A percentile compares a stretch with the other conserved stretches of the same genome.
These are phyloP conservation scores for Herminia tarsipennalis DNA, from an alignment of 2,888 invertebrate species.

Conservation along the genomic window DNA sequence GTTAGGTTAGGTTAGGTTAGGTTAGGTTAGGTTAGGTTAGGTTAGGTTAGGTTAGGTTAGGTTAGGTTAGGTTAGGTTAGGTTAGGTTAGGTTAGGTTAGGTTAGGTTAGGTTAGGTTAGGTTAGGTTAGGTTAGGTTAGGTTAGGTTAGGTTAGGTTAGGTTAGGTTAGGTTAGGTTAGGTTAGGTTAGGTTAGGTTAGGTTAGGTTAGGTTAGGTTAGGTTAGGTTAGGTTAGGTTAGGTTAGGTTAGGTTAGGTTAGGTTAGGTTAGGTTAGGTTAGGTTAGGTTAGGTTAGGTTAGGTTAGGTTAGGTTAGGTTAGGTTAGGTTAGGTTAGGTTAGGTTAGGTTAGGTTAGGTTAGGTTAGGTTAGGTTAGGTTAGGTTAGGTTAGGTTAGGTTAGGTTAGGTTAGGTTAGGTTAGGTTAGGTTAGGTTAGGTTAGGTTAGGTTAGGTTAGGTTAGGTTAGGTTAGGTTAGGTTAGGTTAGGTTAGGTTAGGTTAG, in stretches of 20 bases:
- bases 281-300: conserved; percentile 5
- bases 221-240: conserved; percentile 5
- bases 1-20: conserved; percentile 2
- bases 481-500: neutral
- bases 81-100: conserved; percentile 2
- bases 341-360: conserved; percentile 5
- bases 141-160: conserved; percentile 2
- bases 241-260: conserved; percentile 5
- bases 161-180: conserved; percentile 4
- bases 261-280: conserved; percentile 5
- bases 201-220: conserved; percentile 5
- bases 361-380: conserved; percentile 5
- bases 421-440: neutral
- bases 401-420: conserved; percentile 2
- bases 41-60: conserved; percentile 2
- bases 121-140: conserved; percentile 2
- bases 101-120: conserved; percentile 3
- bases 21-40: conserved; percentile 2
- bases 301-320: conserved; percentile 5
- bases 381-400: conserved; percentile 5
- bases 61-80: conserved; percentile 2
- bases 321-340: conserved; percentile 5
- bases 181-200: conserved; percentile 5
- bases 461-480: neutral
- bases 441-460: neutral